Evolutionary conservation across 2,888 invertebrate genomes (phyloP).

Genomic region (Drosophila subquinaria): DNA sequence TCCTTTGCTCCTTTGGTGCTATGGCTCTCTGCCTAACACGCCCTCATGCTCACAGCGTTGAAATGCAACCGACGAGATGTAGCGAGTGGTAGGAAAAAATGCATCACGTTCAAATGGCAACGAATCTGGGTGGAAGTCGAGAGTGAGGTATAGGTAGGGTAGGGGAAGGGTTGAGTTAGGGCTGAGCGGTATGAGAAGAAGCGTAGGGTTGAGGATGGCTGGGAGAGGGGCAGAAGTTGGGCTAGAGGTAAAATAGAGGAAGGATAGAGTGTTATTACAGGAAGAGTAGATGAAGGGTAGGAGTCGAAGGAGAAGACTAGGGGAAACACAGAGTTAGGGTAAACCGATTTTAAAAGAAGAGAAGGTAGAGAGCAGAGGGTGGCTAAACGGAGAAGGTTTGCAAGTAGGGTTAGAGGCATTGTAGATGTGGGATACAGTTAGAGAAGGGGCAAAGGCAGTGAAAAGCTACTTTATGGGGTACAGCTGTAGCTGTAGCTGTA

Average conservation of each 20-base stretch:
- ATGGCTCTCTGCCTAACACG: not conserved
- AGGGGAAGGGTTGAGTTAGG: too few species aligned
- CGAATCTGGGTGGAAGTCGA: not conserved
- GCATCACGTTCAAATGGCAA: slow-evolving; percentile 40
- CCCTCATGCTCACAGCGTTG: not conserved
- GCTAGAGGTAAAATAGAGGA: not conserved
- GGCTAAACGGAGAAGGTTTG: not conserved
- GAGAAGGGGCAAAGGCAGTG: not conserved
- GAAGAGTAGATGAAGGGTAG: not conserved
- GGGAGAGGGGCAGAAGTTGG: not conserved
- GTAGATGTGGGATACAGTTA: too few species aligned
- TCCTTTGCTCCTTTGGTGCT: slow-evolving; percentile 1
- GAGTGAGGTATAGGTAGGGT: not conserved
- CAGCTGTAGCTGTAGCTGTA: not conserved
- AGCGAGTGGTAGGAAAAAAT: slow-evolving; percentile 14
- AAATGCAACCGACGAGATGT: slow-evolving; percentile 4
- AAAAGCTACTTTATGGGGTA: not conserved
- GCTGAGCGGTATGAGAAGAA: too few species aligned
- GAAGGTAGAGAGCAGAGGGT: not conserved
- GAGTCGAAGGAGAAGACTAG: not conserved
- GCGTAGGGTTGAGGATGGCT: not conserved
- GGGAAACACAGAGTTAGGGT: not conserved
- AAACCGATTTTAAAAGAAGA: not conserved
- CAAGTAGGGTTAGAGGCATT: too few species aligned
- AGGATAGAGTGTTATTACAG: not conserved